Evolutionary conservation across 2,888 invertebrate genomes (phyloP).

Genomic region (Clunio marinus): DNA sequence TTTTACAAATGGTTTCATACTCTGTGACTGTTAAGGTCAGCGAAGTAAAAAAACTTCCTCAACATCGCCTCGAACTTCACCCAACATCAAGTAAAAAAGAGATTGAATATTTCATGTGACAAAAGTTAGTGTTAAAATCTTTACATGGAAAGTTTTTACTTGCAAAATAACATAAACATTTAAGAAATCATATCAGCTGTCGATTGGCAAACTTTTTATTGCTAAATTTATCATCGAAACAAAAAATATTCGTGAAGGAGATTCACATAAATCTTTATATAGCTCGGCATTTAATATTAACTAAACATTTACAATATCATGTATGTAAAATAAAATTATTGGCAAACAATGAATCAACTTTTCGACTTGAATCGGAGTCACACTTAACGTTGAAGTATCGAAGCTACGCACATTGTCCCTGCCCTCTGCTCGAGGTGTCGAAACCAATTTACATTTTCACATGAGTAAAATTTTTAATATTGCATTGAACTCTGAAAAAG

Average conservation of each 20-base stretch:
- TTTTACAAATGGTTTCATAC: conserved; percentile 7
- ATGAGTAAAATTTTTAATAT: not conserved
- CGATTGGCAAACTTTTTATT: too few species aligned
- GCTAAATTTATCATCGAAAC: too few species aligned
- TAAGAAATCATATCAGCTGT: too few species aligned
- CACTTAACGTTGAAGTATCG: not conserved
- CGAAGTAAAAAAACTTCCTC: conserved; percentile 33
- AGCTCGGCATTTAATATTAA: too few species aligned
- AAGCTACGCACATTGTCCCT: not conserved
- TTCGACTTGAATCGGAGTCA: not conserved
- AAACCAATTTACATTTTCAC: not conserved
- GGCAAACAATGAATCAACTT: not conserved
- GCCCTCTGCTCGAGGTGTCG: not conserved
- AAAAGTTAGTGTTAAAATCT: too few species aligned
- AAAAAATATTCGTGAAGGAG: too few species aligned
- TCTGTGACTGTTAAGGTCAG: conserved; percentile 35
- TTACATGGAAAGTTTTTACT: too few species aligned
- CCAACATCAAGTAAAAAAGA: not conserved
- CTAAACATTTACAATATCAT: too few species aligned
- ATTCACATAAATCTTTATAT: too few species aligned
- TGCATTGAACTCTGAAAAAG: conserved; percentile 27
- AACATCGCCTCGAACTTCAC: conserved; percentile 30
- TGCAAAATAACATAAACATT: too few species aligned
- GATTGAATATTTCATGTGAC: too few species aligned
- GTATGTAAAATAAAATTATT: too few species aligned